phyloP scores from a whole-genome alignment of 2,797 vertebrate species.

The Neosilurus hyrtlii region DNA sequence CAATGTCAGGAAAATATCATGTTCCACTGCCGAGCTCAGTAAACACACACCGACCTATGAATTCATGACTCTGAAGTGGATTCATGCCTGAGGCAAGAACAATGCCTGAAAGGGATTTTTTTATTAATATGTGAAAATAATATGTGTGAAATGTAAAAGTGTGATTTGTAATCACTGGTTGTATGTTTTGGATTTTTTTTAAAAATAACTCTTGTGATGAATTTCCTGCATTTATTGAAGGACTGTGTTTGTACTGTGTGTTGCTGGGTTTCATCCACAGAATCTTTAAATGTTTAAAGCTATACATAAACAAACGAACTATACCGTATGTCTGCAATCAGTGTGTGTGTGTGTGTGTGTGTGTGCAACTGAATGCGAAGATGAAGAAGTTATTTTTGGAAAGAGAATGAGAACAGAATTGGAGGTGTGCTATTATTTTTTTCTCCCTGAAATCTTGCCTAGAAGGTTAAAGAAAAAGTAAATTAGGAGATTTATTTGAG shows the following conservation, averaged over 20 bases:
- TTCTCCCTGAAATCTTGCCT: too few relatives aligned
- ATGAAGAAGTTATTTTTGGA: neutral
- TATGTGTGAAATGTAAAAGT: neutral
- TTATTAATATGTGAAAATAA: neutral
- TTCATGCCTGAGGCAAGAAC: neutral
- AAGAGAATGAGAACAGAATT: neutral
- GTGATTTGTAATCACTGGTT: neutral
- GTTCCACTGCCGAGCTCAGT: conserved; percentile 61
- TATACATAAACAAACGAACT: neutral
- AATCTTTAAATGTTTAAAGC: neutral
- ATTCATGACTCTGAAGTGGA: conserved; percentile 68
- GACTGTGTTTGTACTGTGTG: neutral
- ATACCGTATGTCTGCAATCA: neutral
- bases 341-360: neutral
- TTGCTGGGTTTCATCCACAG: neutral
- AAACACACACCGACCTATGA: conserved; percentile 59
- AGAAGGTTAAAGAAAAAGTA: too few relatives aligned
- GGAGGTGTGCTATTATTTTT: neutral
- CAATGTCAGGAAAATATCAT: conserved; percentile 73
- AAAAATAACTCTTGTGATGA: neutral
- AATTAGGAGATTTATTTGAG: neutral
- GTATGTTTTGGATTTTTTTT: neutral
- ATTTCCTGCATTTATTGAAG: neutral
- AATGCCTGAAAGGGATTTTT: neutral
- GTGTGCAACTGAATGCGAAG: neutral